Percentiles rank a stretch among this genome's conserved stretches.
Conservation (phyloP, 2,113 vertebrate species). For the Hystrix brachyura region DNA sequence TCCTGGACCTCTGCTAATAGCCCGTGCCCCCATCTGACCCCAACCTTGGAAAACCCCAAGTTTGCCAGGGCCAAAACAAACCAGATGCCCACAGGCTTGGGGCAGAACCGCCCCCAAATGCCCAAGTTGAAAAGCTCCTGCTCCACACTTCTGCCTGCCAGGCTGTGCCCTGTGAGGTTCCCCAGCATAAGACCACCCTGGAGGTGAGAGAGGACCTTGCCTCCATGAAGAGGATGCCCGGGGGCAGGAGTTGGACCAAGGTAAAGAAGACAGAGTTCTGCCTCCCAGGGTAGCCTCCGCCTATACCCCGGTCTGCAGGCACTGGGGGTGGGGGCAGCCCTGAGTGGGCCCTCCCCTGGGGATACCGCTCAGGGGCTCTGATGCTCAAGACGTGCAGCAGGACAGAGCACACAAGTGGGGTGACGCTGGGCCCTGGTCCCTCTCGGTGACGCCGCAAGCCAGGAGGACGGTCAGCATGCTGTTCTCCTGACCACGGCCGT, state of each 20-base stretch:
- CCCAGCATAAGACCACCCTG: neutral
- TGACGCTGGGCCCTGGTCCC: neutral
- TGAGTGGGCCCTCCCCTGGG: no score
- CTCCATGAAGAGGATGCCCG: neutral
- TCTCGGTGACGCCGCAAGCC: neutral
- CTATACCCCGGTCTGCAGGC: neutral
- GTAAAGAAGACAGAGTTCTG: neutral
- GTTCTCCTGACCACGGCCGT: neutral
- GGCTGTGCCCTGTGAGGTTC: neutral
- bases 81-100: neutral
- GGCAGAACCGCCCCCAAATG: neutral
- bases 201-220: no score
- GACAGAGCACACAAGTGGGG: neutral
- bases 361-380: neutral
- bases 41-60: constrained; percentile 44
- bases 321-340: no score
- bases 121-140: neutral
- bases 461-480: accelerated
- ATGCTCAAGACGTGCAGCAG: neutral
- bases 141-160: neutral
- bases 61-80: constrained; percentile 1
- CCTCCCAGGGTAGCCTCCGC: neutral
- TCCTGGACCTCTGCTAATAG: constrained; percentile 57
- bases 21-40: neutral
- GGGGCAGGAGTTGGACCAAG: neutral